Percentiles rank a stretch among this genome's conserved stretches.
These are phyloP conservation scores for Argya squamiceps DNA, from an alignment of 2,797 vertebrate genomes.

Conservation along the genomic window DNA sequence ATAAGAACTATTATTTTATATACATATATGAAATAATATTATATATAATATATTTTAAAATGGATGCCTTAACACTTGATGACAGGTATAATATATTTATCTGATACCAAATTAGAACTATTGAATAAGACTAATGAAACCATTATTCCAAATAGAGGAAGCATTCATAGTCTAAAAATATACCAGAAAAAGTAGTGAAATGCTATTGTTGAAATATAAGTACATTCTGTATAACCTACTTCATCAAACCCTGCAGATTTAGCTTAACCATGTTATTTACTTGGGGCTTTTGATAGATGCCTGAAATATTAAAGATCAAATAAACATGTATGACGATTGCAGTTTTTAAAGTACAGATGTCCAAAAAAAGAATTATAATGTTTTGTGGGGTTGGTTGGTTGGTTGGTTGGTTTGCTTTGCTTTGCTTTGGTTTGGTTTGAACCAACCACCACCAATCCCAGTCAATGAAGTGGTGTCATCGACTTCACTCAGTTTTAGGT, in stretches of 20 bases:
- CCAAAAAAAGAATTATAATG: background rate
- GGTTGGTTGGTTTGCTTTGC: background rate
- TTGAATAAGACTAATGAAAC: constrained; percentile 9
- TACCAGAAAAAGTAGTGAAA: background rate
- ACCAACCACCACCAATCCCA: background rate
- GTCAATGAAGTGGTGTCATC: background rate
- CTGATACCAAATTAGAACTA: background rate
- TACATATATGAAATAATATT: background rate
- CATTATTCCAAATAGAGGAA: background rate
- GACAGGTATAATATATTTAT: background rate
- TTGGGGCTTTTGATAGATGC: constrained; percentile 16
- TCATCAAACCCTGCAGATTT: background rate
- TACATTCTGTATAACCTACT: background rate
- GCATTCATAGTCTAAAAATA: background rate
- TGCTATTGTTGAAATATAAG: background rate
- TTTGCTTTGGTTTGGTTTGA: background rate
- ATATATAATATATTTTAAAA: background rate
- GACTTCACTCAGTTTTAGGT: background rate
- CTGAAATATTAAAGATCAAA: constrained; percentile 19
- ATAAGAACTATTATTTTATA: background rate
- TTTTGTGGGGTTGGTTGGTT: background rate
- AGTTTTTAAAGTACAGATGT: background rate
- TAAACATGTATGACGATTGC: background rate
- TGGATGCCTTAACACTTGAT: background rate
- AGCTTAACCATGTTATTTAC: background rate